Conservation (phyloP, 2,113 vertebrate genomes). For the Silurus meridionalis region DNA sequence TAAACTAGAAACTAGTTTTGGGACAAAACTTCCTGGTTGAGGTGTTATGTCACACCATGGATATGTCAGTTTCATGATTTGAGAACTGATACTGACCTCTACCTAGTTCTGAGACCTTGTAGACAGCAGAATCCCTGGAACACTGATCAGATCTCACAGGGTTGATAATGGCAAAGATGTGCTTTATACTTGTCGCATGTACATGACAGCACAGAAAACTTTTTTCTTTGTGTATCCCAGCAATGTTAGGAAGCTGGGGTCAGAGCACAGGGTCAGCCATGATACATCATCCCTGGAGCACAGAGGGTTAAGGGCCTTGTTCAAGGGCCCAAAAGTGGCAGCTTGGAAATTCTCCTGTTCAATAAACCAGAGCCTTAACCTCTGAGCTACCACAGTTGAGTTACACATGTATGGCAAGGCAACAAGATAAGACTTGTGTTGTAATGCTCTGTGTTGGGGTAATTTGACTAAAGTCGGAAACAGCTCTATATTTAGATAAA, state of each 20-base stretch:
- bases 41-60: not conserved
- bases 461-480: not conserved
- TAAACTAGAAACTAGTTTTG: not conserved
- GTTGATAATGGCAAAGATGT: not conserved
- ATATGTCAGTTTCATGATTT: not conserved
- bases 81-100: not conserved
- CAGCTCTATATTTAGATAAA: not conserved
- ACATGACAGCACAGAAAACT: no score
- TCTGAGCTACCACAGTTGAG: no score
- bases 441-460: not conserved
- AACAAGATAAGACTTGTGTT: not conserved
- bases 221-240: no score
- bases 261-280: no score
- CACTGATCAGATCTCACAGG: not conserved
- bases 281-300: no score
- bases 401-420: not conserved
- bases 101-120: not conserved
- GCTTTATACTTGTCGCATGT: no score
- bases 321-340: no score
- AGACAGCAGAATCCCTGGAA: not conserved
- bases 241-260: no score
- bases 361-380: no score
- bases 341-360: no score
- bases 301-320: no score
- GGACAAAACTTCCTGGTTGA: not conserved